A percentile compares a stretch with the other conserved stretches of the same genome.
Evolutionary conservation across 2,113 vertebrate species (phyloP).

Genomic region (Muntiacus muntjak): DNA sequence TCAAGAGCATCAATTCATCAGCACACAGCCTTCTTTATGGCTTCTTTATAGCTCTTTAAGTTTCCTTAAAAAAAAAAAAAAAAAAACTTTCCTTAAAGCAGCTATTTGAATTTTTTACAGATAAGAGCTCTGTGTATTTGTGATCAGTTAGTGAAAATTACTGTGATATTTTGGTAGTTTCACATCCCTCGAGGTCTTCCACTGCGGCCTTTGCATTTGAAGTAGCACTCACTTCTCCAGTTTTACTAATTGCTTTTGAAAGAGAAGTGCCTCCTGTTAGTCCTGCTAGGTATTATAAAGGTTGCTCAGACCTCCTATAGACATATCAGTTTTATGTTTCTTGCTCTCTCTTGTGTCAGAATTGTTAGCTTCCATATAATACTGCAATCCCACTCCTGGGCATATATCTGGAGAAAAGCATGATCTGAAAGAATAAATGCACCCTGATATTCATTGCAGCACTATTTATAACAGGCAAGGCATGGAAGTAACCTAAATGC

Average conservation of each 20-base stretch:
- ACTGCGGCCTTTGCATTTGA: not conserved
- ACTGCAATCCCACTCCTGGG: not conserved
- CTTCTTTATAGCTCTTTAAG: not conserved
- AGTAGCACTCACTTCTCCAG: not conserved
- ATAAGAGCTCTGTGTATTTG: not conserved
- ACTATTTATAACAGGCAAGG: not conserved
- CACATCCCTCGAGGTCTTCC: not conserved
- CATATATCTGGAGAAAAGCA: not conserved
- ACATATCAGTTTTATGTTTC: not conserved
- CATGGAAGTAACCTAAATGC: not conserved
- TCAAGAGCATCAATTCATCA: rapidly evolving
- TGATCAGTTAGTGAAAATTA: not conserved
- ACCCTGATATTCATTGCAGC: not conserved
- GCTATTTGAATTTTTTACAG: not conserved
- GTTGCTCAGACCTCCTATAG: not conserved
- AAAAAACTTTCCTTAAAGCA: not conserved
- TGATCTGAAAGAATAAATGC: not conserved
- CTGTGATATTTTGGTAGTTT: not conserved
- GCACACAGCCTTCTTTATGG: not conserved
- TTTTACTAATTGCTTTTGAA: not conserved
- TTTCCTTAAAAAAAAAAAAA: not conserved
- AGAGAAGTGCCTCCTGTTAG: not conserved
- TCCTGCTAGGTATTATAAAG: not conserved
- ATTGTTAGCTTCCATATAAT: not conserved
- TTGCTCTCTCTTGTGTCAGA: not conserved